phyloP scores from a whole-genome alignment of 2,888 invertebrate genomes.

The Psococerastis gibbosa region DNA sequence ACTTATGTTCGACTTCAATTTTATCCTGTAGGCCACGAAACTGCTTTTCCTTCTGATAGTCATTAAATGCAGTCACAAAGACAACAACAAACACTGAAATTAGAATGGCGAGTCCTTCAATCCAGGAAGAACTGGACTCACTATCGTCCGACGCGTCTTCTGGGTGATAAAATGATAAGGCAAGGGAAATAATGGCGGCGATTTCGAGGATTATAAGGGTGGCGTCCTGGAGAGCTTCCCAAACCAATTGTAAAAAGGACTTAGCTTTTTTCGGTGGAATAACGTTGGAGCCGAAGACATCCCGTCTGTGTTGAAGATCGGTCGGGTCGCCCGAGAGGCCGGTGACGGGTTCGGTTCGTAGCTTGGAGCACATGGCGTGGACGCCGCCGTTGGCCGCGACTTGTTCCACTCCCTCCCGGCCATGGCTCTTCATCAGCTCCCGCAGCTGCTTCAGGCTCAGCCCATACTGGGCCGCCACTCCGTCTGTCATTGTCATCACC shows the following conservation, averaged over 20 bases:
- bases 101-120: constrained; percentile 44
- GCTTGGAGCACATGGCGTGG: constrained; percentile 33
- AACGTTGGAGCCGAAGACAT: constrained; percentile 37
- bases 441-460: constrained; percentile 34
- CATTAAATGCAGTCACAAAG: constrained; percentile 44
- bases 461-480: constrained; percentile 26
- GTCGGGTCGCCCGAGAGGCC: constrained; percentile 30
- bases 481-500: constrained; percentile 14
- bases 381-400: constrained; percentile 31
- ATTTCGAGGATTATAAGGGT: constrained; percentile 41
- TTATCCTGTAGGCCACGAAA: constrained; percentile 40
- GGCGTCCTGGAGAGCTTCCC: constrained; percentile 44
- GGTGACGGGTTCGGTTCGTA: constrained; percentile 36
- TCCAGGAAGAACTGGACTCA: constrained; percentile 40
- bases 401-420: constrained; percentile 33
- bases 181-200: constrained; percentile 38
- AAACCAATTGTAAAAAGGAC: constrained; percentile 36
- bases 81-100: constrained; percentile 42
- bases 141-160: constrained; percentile 22
- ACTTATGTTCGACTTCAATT: constrained; percentile 42
- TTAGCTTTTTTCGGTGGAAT: constrained; percentile 43
- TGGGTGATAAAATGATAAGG: constrained; percentile 27
- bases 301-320: constrained; percentile 31
- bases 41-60: constrained; percentile 45
- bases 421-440: constrained; percentile 38